Evolutionary conservation across 2,888 invertebrate species (phyloP).

Genomic region (Nomada fucata): DNA sequence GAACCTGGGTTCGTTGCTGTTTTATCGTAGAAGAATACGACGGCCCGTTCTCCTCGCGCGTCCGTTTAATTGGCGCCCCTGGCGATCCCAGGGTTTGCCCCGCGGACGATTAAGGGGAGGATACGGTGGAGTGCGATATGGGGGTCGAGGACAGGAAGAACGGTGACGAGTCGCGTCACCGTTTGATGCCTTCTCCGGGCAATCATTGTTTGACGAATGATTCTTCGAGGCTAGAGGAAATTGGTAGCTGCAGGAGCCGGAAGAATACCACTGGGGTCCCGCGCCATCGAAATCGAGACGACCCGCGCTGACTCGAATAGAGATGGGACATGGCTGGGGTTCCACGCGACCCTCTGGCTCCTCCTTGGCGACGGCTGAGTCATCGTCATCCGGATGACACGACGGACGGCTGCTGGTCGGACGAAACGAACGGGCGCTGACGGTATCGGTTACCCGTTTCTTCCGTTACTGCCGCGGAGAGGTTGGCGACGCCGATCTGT

Average conservation of each 20-base stretch:
- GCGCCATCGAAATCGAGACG: background rate
- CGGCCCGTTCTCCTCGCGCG: background rate
- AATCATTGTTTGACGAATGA: conserved; percentile 26
- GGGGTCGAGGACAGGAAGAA: background rate
- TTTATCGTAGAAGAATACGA: background rate
- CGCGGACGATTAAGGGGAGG: too few relatives aligned
- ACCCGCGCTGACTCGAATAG: conserved; percentile 6
- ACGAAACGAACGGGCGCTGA: conserved; percentile 32
- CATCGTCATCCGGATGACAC: conserved; percentile 32
- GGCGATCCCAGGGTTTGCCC: too few relatives aligned
- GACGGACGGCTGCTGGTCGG: conserved; percentile 1
- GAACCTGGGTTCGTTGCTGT: conserved; percentile 15
- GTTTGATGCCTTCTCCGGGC: conserved; percentile 8
- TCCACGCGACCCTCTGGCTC: background rate
- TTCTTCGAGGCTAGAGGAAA: background rate
- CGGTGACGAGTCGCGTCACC: background rate
- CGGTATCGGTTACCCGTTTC: conserved; percentile 22
- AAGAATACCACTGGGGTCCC: background rate
- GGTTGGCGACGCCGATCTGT: background rate
- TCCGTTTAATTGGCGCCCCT: too few relatives aligned
- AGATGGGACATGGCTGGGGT: background rate
- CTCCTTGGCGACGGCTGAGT: conserved; percentile 20
- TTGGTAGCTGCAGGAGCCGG: background rate
- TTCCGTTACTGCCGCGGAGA: background rate
- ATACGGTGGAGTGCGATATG: background rate